phyloP scores from a whole-genome alignment of 1,140 invertebrate species.

The Helicoverpa armigera region DNA sequence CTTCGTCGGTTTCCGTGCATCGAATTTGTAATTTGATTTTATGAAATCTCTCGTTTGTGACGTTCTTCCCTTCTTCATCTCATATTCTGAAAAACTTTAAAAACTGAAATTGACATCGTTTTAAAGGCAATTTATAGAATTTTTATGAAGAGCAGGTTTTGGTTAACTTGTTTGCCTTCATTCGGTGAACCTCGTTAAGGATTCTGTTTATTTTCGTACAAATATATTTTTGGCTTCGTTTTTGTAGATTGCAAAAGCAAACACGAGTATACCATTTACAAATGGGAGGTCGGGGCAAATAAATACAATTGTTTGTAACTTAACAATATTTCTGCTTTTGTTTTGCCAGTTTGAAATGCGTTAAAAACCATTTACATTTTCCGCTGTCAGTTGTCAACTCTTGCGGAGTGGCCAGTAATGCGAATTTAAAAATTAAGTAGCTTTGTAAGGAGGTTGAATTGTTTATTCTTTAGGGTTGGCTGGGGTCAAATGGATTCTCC shows the following conservation, averaged over 20 bases:
- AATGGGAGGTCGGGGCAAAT: conserved; percentile 3
- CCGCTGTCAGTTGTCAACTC: not conserved
- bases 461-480: conserved; percentile 34
- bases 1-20: conserved; percentile 54
- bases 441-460: conserved; percentile 22
- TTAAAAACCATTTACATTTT: not conserved
- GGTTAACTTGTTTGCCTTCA: conserved; percentile 23
- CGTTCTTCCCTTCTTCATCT: conserved; percentile 46
- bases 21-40: conserved; percentile 66
- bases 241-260: conserved; percentile 28
- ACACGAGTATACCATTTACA: conserved; percentile 22
- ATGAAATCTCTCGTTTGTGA: conserved; percentile 51
- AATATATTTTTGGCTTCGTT: conserved; percentile 23
- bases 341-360: not conserved
- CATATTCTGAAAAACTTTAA: conserved; percentile 42
- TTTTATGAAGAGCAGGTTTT: conserved; percentile 11
- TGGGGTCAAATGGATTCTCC: conserved; percentile 65
- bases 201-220: conserved; percentile 23
- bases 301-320: conserved; percentile 3
- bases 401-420: not conserved
- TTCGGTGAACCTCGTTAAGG: conserved; percentile 29
- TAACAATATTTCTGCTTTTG: no score
- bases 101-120: conserved; percentile 16
- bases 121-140: conserved; percentile 35
- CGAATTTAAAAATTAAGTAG: conserved; percentile 3